Percentiles rank a stretch among this genome's conserved stretches.
Evolutionary conservation across 2,888 invertebrate genomes (phyloP).

Genomic region (Hypomecis atomaria): DNA sequence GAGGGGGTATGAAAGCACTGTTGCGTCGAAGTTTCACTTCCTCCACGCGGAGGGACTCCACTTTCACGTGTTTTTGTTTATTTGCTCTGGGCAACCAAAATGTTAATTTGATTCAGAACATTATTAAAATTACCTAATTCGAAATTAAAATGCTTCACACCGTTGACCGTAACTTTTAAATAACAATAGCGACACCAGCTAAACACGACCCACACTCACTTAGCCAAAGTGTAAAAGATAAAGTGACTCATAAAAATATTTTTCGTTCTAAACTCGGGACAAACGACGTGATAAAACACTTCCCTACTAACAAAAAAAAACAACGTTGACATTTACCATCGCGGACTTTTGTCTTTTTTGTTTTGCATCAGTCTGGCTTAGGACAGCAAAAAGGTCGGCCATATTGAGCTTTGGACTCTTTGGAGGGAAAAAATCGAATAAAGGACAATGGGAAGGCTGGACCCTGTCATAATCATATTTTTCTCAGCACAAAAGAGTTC

Average conservation of each 20-base stretch:
- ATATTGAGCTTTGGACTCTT: slow-evolving; percentile 60
- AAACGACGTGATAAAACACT: slow-evolving; percentile 40
- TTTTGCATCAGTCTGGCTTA: slow-evolving; percentile 51
- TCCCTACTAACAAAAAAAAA: slow-evolving; percentile 30
- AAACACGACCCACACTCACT: slow-evolving; percentile 13
- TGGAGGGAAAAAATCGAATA: slow-evolving; percentile 72
- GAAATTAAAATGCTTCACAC: neutral
- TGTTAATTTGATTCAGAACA: no score
- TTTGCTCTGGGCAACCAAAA: no score
- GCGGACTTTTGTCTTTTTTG: slow-evolving; percentile 47
- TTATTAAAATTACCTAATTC: no score
- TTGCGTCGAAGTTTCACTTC: no score
- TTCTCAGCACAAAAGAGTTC: slow-evolving; percentile 77
- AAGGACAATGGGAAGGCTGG: slow-evolving; percentile 77
- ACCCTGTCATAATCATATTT: slow-evolving; percentile 81
- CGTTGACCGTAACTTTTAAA: neutral
- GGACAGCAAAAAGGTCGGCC: slow-evolving; percentile 57
- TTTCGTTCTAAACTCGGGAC: slow-evolving; percentile 25
- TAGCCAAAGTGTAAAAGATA: slow-evolving; percentile 19
- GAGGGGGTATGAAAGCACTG: no score
- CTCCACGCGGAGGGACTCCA: no score
- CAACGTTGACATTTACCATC: slow-evolving; percentile 21
- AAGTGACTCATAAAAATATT: slow-evolving; percentile 24
- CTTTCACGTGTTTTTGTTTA: no score
- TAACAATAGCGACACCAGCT: slow-evolving; percentile 11